Base-by-base conservation (phyloP, 2,888 invertebrate genomes). In the Calliphora vomitoria region DNA sequence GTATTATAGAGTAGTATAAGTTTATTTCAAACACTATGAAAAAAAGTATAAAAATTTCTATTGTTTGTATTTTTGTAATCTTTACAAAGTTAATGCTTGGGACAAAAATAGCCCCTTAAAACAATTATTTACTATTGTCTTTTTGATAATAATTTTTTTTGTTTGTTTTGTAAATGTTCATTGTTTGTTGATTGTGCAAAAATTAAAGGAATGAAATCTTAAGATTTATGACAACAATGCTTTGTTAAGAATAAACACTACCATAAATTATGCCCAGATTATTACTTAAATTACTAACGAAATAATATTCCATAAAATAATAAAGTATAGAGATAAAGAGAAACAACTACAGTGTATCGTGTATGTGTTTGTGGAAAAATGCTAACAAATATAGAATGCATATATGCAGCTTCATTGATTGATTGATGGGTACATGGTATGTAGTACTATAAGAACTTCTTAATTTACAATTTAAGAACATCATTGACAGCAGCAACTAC, bases 401-500 rank as follows among this genome's bases (percentile, higher is more conserved):
- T 20, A 18, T 31, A 35, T 15, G 13, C 18, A 2, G n/a, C 4
- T 18, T 41, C 8, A 20, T 8, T 4, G 35, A 6, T 50, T 35
- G 4, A 15, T 15, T 66, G 6, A 35, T 38, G 15, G 64, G 13
- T 50, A 4, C 35, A 35, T 13, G 6, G 20, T 64, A 55, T 60
- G 47, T 35, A 38, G 18, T 4, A 13, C 4, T 44, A 13, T 44
- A 44, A 8, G 11, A 13, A 11, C n/a, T 55, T 25, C 3, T 53
- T 58, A 15, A 62, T 79, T 94, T 93, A 94, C 88, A 94, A 92
- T 91, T 96, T 95, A 79, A 97, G 93, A 79, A 97, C 91, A 60
- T 95, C 95, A 78, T 94, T 94, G 10, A 96, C 97, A 58, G 97
- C 98, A 78, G 94, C 94, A 18, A 95, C 95, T 91, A 99, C 96